Conservation (phyloP, 1,140 invertebrate species). For the Drosophila pseudoobscura region DNA sequence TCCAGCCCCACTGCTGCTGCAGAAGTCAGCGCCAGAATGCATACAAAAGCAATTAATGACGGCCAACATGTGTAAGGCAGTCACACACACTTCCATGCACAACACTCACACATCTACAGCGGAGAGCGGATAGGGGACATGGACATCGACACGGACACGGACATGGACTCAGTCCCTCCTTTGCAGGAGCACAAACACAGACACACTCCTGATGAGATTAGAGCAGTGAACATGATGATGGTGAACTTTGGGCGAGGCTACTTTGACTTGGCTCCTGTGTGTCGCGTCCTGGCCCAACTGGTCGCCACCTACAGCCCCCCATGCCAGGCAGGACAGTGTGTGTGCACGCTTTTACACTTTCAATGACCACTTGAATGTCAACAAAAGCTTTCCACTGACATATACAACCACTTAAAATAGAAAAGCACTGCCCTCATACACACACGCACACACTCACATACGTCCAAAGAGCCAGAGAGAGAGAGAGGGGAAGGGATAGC, state of each 20-base stretch:
- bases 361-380: constrained; percentile 80
- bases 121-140: too few relatives aligned
- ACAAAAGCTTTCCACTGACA: constrained; percentile 78
- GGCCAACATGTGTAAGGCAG: constrained; percentile 39
- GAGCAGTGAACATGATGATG: constrained; percentile 37
- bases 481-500: not conserved
- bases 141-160: too few relatives aligned
- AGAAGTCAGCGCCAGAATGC: constrained; percentile 34
- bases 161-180: too few relatives aligned
- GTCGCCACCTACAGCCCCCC: not conserved
- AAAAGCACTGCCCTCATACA: constrained; percentile 50
- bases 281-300: too few relatives aligned
- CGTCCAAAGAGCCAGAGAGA: not conserved
- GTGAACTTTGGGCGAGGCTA: constrained; percentile 23
- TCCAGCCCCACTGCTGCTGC: not conserved
- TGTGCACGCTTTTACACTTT: constrained; percentile 71
- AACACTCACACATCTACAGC: not conserved
- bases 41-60: constrained; percentile 70
- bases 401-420: constrained; percentile 80
- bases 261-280: constrained; percentile 30
- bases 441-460: constrained; percentile 10
- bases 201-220: constrained; percentile 39
- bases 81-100: constrained; percentile 1
- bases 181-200: not conserved
- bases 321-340: not conserved